Evolutionary conservation across 2,888 invertebrate genomes (phyloP), one percentile per base, ranked within the genome.

Genomic region (Cryptocheilus praepositus): DNA sequence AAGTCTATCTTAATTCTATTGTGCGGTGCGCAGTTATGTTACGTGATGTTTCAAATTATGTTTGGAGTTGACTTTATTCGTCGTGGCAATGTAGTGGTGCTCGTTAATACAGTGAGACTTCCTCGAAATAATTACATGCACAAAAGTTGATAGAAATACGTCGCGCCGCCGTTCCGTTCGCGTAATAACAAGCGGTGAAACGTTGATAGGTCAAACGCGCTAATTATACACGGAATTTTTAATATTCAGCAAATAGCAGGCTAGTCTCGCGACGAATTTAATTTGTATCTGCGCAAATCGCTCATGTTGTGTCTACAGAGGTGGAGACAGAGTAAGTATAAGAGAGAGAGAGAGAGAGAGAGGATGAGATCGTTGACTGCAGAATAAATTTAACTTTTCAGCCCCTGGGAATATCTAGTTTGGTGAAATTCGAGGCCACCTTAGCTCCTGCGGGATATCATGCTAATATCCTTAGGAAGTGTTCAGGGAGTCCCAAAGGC

Each of bases 81-180:
- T n/a, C n/a, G n/a, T n/a, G n/a, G n/a, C n/a, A n/a, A 74, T 71
- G 66, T 66, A 66, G 19, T 16, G 18, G 19, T 15, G 28, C 16
- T 54, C 52, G 62, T 60, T 55, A 73, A 73, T 59, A 62, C 53
- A n/a, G 11, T 13, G 56, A 49, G 46, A 46, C 18, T 64, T 64
- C 54, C 66, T 71, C 55, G 49, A 59, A 18, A 53, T 62, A 66
- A 68, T 71, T 75, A 46, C 57, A 51, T 28, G 43, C 19, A 15
- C 44, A 59, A 51, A 60, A 71, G 58, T 36, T 15, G 53, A n/a
- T 57, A 4, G 36, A 36, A 36, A 36, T 11, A 11, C 36, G 11
- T 36, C 36, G 36, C 13, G 11, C 36, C 21, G 46, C 15, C 13
- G 28, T 18, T 53, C 25, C 45, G 19, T 36, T 8, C 1, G 8